Evolutionary conservation across 2,113 vertebrate species (phyloP), one percentile per base, ranked within the genome.

Genomic region (Aix galericulata): DNA sequence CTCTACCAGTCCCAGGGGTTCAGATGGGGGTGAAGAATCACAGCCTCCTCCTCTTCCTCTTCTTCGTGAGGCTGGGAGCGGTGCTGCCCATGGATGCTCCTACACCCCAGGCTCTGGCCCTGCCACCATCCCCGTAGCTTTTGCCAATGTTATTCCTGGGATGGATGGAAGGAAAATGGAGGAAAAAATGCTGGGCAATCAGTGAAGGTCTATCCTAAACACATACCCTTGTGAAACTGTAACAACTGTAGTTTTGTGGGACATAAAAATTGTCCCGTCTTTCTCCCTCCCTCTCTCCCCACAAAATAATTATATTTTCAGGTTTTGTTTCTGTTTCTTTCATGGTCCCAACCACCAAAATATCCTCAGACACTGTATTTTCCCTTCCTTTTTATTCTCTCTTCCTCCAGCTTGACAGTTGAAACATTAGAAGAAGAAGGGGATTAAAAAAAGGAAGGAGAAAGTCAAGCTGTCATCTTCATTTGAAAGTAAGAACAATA

Each of bases 401-500:
- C 89, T 56, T 74, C 8, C 46, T 86, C 34, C 9, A 42, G 4
- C 0, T 52, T 53, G 42, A 48, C 15, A 3, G 0, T 20, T 44
- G 27, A 8, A 89, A 91, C 40, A 46, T 72, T 38, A 64, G 36
- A 22, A 63, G 25, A 82, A 80, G 21, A 76, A 77, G 6, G 1
- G 1, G 12, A 78, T 58, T 71, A 2, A 27, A 76, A 68, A 69
- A 56, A 58, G 36, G 62, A 72, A 67, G 31, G 32, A 58, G 7
- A 42, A 10, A 62, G 32, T 58, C 44, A 62, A 88, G 52, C 34
- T 72, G 32, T 72, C 60, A 34, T 81, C 44, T 78, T 78, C 20
- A 84, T 59, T 48, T 86, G 31, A 92, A 95, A 86, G 60, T 22
- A 74, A 91, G 72, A 88, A 60, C 76, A 95, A 91, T 52, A 17